phyloP scores from a whole-genome alignment of 37 sponge, comb jelly and placozoan genomes.

The Haliclona indistincta region DNA sequence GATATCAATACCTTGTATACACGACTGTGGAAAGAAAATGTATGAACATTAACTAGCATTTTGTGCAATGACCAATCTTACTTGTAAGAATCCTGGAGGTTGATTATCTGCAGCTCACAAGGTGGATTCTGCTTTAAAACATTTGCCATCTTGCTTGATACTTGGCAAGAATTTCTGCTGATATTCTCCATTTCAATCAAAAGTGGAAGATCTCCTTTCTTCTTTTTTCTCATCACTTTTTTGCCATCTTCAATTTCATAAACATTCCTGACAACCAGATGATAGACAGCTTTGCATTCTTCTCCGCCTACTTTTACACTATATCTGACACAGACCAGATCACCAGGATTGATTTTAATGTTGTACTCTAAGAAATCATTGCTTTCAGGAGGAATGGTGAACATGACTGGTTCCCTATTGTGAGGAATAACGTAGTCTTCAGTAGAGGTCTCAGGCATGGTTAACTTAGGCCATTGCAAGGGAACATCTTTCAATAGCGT shows the following conservation, averaged over 20 bases:
- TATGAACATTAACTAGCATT: no score
- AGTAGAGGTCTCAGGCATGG: background rate
- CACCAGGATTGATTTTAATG: conserved; percentile 7
- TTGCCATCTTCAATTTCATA: no score
- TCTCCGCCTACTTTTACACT: background rate
- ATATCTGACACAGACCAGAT: conserved; percentile 44
- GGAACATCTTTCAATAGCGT: conserved; percentile 14
- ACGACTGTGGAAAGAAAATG: no score
- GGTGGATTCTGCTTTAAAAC: background rate
- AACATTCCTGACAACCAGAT: conserved; percentile 22
- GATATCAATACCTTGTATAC: no score
- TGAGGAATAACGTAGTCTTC: conserved; percentile 25
- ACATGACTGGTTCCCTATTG: background rate
- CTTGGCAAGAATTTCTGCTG: background rate
- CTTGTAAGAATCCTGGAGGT: conserved; percentile 1
- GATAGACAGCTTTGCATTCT: conserved; percentile 9
- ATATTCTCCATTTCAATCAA: background rate
- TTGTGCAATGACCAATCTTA: no score
- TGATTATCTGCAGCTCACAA: conserved; percentile 25
- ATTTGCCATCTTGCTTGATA: conserved; percentile 10
- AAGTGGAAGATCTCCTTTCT: background rate
- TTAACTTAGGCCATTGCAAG: conserved; percentile 18
- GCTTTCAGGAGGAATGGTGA: no score
- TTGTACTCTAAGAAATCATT: no score
- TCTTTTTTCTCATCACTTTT: no score